Conservation (phyloP, 2,113 vertebrate genomes). For the Syrrhaptes paradoxus region DNA sequence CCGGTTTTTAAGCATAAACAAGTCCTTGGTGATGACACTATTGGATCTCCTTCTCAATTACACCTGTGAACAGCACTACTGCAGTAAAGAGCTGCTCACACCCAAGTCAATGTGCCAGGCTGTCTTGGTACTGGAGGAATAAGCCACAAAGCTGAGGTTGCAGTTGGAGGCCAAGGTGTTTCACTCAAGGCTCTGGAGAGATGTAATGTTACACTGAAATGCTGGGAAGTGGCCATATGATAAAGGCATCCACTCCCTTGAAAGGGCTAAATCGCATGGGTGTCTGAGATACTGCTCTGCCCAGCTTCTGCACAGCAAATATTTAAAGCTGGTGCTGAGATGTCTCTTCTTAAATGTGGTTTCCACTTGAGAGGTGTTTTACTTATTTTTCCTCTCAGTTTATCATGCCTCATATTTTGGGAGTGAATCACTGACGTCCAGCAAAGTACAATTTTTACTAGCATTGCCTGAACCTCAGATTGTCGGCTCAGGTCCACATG, state of each 20-base stretch:
- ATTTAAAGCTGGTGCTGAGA: constrained; percentile 8
- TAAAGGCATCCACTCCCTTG: background rate
- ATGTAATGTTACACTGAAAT: constrained; percentile 33
- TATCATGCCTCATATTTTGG: constrained; percentile 21
- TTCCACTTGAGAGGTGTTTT: constrained; percentile 21
- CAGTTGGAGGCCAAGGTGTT: constrained; percentile 16
- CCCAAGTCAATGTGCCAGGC: background rate
- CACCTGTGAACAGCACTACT: background rate
- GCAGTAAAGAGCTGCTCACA: background rate
- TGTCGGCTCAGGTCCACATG: background rate
- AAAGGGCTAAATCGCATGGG: background rate
- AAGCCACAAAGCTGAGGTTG: constrained; percentile 34
- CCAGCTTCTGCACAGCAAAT: background rate
- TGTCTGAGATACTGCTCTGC: constrained; percentile 5
- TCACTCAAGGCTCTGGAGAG: constrained; percentile 13
- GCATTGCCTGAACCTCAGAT: background rate
- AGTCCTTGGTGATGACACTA: background rate
- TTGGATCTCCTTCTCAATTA: background rate
- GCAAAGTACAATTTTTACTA: constrained; percentile 43
- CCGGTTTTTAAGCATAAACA: background rate
- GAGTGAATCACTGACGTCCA: constrained; percentile 24
- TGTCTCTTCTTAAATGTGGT: constrained; percentile 1
- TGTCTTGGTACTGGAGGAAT: background rate
- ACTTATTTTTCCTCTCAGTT: background rate
- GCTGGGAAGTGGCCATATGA: constrained; percentile 3